Conservation (phyloP, 2,797 vertebrate genomes). For the Sebastolobus altivelis region DNA sequence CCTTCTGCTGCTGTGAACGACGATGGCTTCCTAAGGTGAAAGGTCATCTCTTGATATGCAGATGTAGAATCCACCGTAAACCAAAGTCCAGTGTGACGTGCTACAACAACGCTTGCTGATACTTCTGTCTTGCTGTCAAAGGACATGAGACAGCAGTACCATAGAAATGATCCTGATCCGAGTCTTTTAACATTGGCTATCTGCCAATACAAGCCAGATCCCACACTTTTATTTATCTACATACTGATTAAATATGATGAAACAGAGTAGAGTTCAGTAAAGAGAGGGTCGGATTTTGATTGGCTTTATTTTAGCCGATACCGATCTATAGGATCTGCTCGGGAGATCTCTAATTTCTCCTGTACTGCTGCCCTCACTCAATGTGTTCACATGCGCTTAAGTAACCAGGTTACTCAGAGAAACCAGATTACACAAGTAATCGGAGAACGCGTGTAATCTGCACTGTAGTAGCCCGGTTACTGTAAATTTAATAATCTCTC, state of each 20-base stretch:
- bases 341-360: background rate
- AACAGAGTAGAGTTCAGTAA: background rate
- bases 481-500: background rate
- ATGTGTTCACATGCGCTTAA: background rate
- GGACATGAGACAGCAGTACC: background rate
- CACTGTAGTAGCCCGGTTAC: background rate
- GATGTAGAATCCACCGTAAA: background rate
- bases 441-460: background rate
- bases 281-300: background rate
- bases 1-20: conserved; percentile 85
- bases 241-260: background rate
- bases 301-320: background rate
- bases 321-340: no score
- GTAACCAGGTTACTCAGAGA: background rate
- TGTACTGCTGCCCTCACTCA: background rate
- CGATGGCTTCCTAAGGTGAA: conserved; percentile 92
- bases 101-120: background rate
- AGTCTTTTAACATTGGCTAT: background rate
- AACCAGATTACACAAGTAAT: background rate
- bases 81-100: conserved; percentile 48
- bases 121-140: background rate
- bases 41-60: conserved; percentile 4
- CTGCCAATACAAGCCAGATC: background rate
- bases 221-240: background rate
- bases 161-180: background rate